Conservation (phyloP, 2,888 invertebrate genomes). For the Eurois occulta region DNA sequence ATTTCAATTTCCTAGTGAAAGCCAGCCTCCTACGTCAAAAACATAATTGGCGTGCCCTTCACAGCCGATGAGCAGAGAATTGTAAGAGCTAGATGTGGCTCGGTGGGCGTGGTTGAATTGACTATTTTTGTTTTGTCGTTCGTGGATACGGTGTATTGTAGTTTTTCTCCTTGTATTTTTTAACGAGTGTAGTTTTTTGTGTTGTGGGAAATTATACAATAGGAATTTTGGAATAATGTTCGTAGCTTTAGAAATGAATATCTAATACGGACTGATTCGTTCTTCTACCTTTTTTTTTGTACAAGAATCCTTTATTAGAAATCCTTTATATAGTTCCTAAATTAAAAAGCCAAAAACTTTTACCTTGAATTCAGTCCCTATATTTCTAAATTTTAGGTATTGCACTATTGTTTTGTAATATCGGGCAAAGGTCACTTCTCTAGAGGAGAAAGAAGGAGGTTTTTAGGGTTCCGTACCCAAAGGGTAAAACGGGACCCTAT, state of each 20-base stretch:
- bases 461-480: no score
- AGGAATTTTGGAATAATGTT: not conserved
- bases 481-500: no score
- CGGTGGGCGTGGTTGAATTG: constrained; percentile 17
- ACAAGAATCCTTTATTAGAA: not conserved
- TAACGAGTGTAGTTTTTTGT: not conserved
- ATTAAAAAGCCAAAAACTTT: not conserved
- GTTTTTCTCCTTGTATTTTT: not conserved
- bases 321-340: not conserved
- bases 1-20: constrained; percentile 82
- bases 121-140: not conserved
- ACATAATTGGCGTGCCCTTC: constrained; percentile 87
- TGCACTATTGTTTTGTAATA: not conserved
- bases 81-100: constrained; percentile 66
- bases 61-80: constrained; percentile 60
- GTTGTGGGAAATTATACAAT: not conserved
- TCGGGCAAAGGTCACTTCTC: no score
- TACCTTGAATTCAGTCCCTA: not conserved
- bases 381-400: not conserved
- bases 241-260: not conserved
- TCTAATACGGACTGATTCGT: not conserved
- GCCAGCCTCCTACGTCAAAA: constrained; percentile 80
- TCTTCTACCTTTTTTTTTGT: not conserved
- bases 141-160: not conserved
- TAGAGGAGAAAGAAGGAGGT: no score